Percentiles rank a stretch among this genome's conserved stretches.
Evolutionary conservation across 1,140 invertebrate species (phyloP).

Genomic region (Lasioglossum baleicum): DNA sequence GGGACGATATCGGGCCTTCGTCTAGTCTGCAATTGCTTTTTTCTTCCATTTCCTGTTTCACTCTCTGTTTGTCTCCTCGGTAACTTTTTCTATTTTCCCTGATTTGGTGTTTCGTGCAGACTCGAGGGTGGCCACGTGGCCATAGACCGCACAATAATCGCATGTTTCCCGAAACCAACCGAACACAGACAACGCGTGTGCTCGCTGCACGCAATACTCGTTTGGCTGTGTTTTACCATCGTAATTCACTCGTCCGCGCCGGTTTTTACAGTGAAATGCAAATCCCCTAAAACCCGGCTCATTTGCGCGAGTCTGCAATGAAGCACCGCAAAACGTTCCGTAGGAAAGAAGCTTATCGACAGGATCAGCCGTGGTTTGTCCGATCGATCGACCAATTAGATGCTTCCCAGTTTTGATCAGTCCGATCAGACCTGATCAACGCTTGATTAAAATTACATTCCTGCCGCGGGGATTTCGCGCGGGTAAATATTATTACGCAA

Average conservation of each 20-base stretch:
- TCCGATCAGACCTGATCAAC: neutral
- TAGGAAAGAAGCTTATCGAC: constrained; percentile 38
- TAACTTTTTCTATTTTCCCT: too few species aligned
- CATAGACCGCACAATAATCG: constrained; percentile 11
- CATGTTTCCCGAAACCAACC: constrained; percentile 4
- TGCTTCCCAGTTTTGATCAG: neutral
- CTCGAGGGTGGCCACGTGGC: constrained; percentile 3
- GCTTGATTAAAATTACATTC: constrained; percentile 17
- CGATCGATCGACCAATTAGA: constrained; percentile 37
- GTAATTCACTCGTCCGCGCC: constrained; percentile 22
- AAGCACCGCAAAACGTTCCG: constrained; percentile 34
- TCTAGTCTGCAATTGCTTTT: neutral
- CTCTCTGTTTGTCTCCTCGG: neutral
- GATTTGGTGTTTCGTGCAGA: neutral
- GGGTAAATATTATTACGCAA: constrained; percentile 16
- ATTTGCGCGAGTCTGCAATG: constrained; percentile 33
- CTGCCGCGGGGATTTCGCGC: neutral
- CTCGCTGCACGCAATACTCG: constrained; percentile 41
- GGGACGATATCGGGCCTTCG: constrained; percentile 37
- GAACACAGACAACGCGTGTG: neutral
- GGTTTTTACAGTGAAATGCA: constrained; percentile 50
- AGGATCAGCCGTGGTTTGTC: constrained; percentile 46
- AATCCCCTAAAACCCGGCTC: constrained; percentile 34
- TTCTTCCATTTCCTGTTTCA: neutral
- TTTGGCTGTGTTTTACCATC: constrained; percentile 7